Evolutionary conservation across 2,888 invertebrate genomes (phyloP).

Genomic region (Xiphydria camelus): DNA sequence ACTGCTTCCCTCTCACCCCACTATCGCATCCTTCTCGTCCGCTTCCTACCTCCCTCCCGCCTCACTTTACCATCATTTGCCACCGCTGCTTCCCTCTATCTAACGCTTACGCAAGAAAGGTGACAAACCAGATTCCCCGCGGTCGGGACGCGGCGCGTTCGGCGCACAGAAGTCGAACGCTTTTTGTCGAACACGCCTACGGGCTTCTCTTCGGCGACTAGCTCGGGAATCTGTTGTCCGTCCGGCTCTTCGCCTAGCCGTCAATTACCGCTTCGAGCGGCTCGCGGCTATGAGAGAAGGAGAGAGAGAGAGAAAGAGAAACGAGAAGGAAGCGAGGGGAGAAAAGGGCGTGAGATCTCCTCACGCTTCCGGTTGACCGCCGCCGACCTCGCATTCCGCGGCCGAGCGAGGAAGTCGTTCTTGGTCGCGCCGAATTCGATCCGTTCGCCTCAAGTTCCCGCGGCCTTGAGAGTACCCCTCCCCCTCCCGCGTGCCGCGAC

Average conservation of each 20-base stretch:
- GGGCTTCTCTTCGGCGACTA: not conserved
- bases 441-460: too few species aligned
- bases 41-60: constrained; percentile 1
- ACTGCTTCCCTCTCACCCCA: not conserved
- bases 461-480: too few species aligned
- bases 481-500: too few species aligned
- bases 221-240: not conserved
- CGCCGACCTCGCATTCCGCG: too few species aligned
- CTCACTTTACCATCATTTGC: constrained; percentile 15
- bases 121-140: constrained; percentile 14
- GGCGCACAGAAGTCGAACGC: constrained; percentile 8
- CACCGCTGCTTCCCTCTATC: constrained; percentile 14
- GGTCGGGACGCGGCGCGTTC: too few species aligned
- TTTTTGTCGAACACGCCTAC: constrained; percentile 8
- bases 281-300: not conserved
- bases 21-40: constrained; percentile 11
- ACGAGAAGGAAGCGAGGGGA: too few species aligned
- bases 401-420: too few species aligned
- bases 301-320: not conserved
- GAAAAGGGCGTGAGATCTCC: too few species aligned
- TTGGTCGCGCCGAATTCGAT: too few species aligned
- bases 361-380: too few species aligned
- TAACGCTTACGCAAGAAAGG: constrained; percentile 7
- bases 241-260: too few species aligned
- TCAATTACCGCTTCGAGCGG: not conserved